phyloP scores from a whole-genome alignment of 2,888 invertebrate species.

The Zaprionus bogoriensis region DNA sequence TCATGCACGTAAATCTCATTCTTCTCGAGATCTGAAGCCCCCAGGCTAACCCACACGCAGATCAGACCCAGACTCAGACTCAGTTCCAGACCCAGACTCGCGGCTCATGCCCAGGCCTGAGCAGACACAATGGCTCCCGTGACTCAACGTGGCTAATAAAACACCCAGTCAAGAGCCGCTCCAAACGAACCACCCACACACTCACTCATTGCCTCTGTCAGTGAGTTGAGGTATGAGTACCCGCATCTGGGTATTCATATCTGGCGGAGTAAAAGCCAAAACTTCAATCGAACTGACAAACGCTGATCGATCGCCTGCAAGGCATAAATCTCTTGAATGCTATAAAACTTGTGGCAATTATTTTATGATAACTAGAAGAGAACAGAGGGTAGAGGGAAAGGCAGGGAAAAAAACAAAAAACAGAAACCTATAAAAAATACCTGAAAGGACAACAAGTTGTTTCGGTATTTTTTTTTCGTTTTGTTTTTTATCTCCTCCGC shows the following conservation, averaged over 20 bases:
- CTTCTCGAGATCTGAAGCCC: slow-evolving; percentile 28
- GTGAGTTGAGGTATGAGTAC: slow-evolving; percentile 21
- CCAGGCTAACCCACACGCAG: slow-evolving; percentile 68
- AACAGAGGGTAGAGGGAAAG: slow-evolving; percentile 3
- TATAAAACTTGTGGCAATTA: slow-evolving; percentile 65
- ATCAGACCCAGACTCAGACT: no score
- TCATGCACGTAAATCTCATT: slow-evolving; percentile 30
- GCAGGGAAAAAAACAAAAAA: slow-evolving; percentile 16
- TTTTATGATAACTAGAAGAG: slow-evolving; percentile 55
- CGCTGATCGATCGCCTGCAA: slow-evolving; percentile 69
- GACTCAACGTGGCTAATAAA: slow-evolving; percentile 17
- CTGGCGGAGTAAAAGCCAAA: slow-evolving; percentile 27
- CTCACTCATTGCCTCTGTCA: slow-evolving; percentile 4
- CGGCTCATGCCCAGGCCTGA: no score
- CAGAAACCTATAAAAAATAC: slow-evolving; percentile 10
- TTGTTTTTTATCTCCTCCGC: no score
- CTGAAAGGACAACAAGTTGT: slow-evolving; percentile 72
- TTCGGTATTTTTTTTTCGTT: slow-evolving; percentile 24
- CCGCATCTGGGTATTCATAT: slow-evolving; percentile 24
- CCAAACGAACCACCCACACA: slow-evolving; percentile 70
- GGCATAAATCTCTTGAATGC: slow-evolving; percentile 58
- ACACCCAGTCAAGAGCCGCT: slow-evolving; percentile 7
- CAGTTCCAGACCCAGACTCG: no score
- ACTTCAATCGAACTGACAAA: slow-evolving; percentile 59
- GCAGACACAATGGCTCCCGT: slow-evolving; percentile 70